Evolutionary conservation across 2,888 invertebrate genomes (phyloP).

Genomic region (Fissipunctia ypsillon): DNA sequence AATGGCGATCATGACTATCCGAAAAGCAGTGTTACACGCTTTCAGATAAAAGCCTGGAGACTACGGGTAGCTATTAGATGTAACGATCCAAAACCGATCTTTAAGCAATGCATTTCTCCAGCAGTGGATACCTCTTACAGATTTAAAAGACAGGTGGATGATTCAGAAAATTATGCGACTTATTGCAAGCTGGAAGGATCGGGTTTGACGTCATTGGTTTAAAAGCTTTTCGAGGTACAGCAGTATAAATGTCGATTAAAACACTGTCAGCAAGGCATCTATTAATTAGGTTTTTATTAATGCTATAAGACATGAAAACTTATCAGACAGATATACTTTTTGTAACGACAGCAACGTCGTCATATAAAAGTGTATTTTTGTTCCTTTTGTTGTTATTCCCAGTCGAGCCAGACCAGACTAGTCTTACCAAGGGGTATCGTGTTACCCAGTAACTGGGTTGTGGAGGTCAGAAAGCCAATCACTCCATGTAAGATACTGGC

Average conservation of each 20-base stretch:
- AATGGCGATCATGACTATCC: neutral
- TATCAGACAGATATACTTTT: neutral
- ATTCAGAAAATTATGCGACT: neutral
- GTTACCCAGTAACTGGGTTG: too few species aligned
- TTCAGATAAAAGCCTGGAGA: neutral
- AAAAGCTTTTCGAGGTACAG: neutral
- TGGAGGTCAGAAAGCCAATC: too few species aligned
- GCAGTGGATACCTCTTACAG: neutral
- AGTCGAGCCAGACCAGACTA: too few species aligned
- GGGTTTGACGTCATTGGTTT: neutral
- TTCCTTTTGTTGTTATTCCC: neutral
- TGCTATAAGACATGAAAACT: neutral
- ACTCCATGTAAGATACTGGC: too few species aligned
- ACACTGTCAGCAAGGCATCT: neutral
- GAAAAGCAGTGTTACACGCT: neutral
- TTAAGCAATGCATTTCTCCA: neutral
- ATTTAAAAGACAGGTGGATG: neutral
- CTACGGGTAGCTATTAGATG: neutral
- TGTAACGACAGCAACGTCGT: neutral
- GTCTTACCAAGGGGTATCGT: too few species aligned
- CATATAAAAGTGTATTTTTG: neutral
- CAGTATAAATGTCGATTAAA: neutral
- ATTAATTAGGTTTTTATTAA: slow-evolving; percentile 2
- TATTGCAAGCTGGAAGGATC: neutral
- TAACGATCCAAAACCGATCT: neutral